Evolutionary conservation across 2,113 vertebrate genomes (phyloP).

Genomic region (Salvelinus alpinus): DNA sequence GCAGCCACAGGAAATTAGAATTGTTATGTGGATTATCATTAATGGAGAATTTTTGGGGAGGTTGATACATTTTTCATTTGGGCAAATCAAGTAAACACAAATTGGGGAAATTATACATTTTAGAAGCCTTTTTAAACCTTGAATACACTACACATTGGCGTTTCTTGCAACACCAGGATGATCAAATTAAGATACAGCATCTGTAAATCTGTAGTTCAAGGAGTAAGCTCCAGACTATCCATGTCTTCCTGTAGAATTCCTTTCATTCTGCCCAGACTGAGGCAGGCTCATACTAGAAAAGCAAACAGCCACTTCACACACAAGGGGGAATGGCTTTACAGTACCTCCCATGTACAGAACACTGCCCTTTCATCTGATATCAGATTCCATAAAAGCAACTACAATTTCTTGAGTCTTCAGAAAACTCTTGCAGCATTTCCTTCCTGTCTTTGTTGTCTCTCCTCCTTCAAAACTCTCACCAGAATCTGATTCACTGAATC

Average conservation of each 20-base stretch:
- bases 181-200: too few species aligned
- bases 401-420: constrained; percentile 44
- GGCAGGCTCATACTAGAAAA: constrained; percentile 14
- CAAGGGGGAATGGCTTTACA: neutral
- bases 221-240: neutral
- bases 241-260: neutral
- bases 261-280: constrained; percentile 5
- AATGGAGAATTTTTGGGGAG: too few species aligned
- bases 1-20: too few species aligned
- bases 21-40: too few species aligned
- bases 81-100: too few species aligned
- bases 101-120: too few species aligned
- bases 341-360: neutral
- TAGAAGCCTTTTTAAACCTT: too few species aligned
- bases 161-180: too few species aligned
- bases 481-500: neutral
- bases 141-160: too few species aligned
- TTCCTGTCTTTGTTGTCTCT: constrained; percentile 50
- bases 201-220: too few species aligned
- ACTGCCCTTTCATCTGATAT: constrained; percentile 14
- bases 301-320: constrained; percentile 16
- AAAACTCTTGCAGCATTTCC: constrained; percentile 15
- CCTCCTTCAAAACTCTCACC: constrained; percentile 15
- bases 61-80: too few species aligned
- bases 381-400: constrained; percentile 29